Evolutionary conservation across 1,140 invertebrate genomes (phyloP), one percentile per base, ranked within the genome.

Genomic region (Caerostris extrusa): DNA sequence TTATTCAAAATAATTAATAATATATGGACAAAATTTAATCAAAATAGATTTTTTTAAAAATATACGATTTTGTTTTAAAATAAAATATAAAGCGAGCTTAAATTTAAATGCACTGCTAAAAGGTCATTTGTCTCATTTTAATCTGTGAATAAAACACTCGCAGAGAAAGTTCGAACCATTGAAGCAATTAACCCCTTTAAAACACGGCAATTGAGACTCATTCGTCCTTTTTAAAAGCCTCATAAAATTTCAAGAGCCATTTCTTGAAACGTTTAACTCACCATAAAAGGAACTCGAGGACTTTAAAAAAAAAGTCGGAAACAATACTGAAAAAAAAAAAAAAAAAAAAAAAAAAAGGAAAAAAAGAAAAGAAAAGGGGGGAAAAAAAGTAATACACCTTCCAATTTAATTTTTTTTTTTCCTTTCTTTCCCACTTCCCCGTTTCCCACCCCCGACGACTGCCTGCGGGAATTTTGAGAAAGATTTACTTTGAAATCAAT

Each of bases 401-500:
- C 77, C 91, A 93, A 93, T 93, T 93, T 93, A 60, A 87, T 87
- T 87, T 56, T 86, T 71, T 64, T 87, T 67, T 61, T 90, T 71
- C n/a, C n/a, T n/a, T n/a, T n/a, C n/a, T 90, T 55, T 53, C 53
- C 53, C 14, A 6, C 8, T 60, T 77, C 34, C 19, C 81, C 71
- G 10, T 34, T 61, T 56, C 34, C 8, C 56, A 14, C 90, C n/a
- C 53, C 82, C 58, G 34, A 53, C 90, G n/a, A 7, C 5, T 17
- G 82, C 91, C 61, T 17, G 61, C 71, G 91, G 91, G 91, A 93
- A 71, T 93, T 93, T 93, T 93, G 91, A 93, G 91, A 87, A 93
- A 93, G 91, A 93, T 93, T 93, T 93, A 87, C 83, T 93, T 93
- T 87, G n/a, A 83, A 93, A 93, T 93, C 91, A 93, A 93, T 93